Percentiles rank a stretch among this genome's conserved stretches.
Conservation (phyloP, 1,140 invertebrate species). For the Papilio polyxenes region DNA sequence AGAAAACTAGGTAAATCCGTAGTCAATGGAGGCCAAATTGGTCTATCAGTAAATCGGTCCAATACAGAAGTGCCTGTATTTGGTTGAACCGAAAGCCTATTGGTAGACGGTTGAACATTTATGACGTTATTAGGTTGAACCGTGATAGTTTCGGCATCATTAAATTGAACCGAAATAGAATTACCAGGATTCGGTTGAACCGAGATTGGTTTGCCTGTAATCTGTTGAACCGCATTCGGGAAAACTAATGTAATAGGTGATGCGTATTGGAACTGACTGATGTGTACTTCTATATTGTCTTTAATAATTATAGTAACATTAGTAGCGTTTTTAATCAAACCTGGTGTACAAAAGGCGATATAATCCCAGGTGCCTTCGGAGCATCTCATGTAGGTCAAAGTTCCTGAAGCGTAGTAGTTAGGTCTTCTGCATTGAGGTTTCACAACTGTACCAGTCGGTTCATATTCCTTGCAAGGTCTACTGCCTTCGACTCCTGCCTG, state of each 20-base stretch:
- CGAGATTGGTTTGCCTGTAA: not conserved
- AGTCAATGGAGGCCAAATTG: not conserved
- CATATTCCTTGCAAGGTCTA: not conserved
- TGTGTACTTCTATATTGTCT: conserved; percentile 38
- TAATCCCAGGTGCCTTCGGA: conserved; percentile 17
- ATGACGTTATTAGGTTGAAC: not conserved
- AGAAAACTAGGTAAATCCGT: not conserved
- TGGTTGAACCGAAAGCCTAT: not conserved
- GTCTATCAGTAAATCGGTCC: not conserved
- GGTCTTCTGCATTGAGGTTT: not conserved
- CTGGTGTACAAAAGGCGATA: conserved; percentile 13
- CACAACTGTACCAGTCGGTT: not conserved
- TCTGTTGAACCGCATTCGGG: not conserved
- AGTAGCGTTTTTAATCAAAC: conserved; percentile 47
- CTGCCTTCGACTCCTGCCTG: not conserved
- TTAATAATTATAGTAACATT: conserved; percentile 45
- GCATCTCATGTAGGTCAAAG: conserved; percentile 13
- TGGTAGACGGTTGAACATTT: not conserved
- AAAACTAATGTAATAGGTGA: not conserved
- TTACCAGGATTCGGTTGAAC: not conserved
- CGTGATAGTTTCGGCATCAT: not conserved
- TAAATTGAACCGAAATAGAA: not conserved
- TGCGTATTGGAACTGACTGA: conserved; percentile 26
- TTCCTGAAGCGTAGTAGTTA: conserved; percentile 7
- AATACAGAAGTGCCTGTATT: not conserved